Evolutionary conservation across 2,888 invertebrate species (phyloP).

Genomic region (Oxystoma pomonae): DNA sequence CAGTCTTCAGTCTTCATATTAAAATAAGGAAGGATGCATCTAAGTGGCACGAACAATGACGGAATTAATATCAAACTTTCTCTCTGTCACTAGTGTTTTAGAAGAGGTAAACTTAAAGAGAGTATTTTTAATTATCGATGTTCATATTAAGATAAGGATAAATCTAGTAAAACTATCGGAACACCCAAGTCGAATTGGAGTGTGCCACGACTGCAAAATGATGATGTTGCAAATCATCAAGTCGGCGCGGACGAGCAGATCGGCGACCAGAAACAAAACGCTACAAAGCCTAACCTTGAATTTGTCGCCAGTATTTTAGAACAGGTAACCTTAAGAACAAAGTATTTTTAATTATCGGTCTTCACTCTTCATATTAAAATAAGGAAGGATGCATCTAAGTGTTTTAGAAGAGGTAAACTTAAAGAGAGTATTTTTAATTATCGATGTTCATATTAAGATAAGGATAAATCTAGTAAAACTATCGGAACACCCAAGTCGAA

Average conservation of each 20-base stretch:
- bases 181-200: no score
- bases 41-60: not conserved
- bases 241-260: conserved; percentile 76
- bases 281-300: conserved; percentile 77
- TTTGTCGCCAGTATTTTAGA: conserved; percentile 77
- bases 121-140: not conserved
- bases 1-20: conserved; percentile 12
- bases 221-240: conserved; percentile 92
- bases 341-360: conserved; percentile 25
- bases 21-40: not conserved
- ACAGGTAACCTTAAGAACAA: no score
- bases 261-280: conserved; percentile 77
- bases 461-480: not conserved
- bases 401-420: not conserved
- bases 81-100: not conserved
- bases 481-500: no score
- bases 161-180: not conserved
- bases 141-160: not conserved
- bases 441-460: not conserved
- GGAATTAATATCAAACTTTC: conserved; percentile 1
- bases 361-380: conserved; percentile 14
- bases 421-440: not conserved
- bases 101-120: not conserved
- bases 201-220: conserved; percentile 90
- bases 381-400: not conserved